A percentile compares a stretch with the other conserved stretches of the same genome.
phyloP scores from a whole-genome alignment of 2,113 vertebrate genomes.

The Procapra przewalskii region DNA sequence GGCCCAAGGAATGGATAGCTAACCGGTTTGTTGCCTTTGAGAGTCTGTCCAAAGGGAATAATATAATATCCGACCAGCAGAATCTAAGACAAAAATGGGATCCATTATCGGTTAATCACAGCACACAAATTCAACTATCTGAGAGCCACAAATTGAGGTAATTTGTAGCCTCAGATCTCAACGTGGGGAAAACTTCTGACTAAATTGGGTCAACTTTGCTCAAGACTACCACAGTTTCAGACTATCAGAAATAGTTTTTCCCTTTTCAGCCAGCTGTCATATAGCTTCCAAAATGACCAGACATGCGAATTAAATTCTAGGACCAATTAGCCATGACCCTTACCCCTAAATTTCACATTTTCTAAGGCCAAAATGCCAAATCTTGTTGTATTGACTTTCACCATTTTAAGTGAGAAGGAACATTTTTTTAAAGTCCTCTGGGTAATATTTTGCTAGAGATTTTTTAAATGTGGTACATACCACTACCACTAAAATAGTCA shows the following conservation, averaged over 20 bases:
- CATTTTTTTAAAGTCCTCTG: not conserved
- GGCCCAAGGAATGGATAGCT: not conserved
- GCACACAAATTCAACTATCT: constrained; percentile 20
- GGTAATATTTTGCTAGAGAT: not conserved
- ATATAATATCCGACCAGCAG: not conserved
- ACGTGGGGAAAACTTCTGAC: constrained; percentile 18
- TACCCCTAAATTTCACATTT: not conserved
- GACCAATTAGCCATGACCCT: not conserved
- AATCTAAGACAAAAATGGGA: not conserved
- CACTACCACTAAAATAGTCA: not conserved
- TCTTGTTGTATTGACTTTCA: not conserved
- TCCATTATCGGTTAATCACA: constrained; percentile 18
- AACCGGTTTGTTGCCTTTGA: not conserved
- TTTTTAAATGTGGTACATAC: not conserved
- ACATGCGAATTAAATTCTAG: not conserved
- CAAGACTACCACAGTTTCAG: not conserved
- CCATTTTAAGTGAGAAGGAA: not conserved
- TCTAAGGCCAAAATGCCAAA: not conserved
- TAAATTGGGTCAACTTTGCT: constrained; percentile 1
- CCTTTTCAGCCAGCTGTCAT: not conserved
- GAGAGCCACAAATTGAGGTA: not conserved
- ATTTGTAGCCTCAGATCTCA: constrained; percentile 11
- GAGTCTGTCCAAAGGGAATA: constrained; percentile 18
- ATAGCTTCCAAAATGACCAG: not conserved
- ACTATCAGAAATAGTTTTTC: not conserved